These are phyloP conservation scores for Cybosia mesomella DNA, from an alignment of 2,888 invertebrate genomes.

Conservation along the genomic window DNA sequence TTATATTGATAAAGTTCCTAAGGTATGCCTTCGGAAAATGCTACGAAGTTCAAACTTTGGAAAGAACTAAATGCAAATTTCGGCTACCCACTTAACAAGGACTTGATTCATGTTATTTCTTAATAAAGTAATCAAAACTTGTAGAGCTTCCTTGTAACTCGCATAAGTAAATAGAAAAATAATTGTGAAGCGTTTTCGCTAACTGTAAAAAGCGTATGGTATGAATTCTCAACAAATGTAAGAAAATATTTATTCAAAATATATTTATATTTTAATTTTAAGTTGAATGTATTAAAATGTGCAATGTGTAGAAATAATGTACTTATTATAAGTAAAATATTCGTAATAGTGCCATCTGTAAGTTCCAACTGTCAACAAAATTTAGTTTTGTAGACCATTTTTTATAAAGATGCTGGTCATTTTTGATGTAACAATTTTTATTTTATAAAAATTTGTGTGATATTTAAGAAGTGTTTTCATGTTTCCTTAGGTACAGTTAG, in stretches of 20 bases:
- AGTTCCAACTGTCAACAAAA: conserved; percentile 39
- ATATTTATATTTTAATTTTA: conserved; percentile 23
- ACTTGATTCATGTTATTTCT: not conserved
- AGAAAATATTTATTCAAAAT: conserved; percentile 13
- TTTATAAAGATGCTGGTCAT: conserved; percentile 63
- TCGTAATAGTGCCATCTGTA: conserved; percentile 49
- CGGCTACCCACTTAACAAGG: not conserved
- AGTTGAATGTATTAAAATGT: conserved; percentile 46
- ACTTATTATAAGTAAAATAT: conserved; percentile 48
- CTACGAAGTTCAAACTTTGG: not conserved
- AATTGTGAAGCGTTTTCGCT: not conserved
- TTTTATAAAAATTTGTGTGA: conserved; percentile 38
- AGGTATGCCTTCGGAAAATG: not conserved
- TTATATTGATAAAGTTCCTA: conserved; percentile 9
- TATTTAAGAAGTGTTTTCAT: conserved; percentile 35
- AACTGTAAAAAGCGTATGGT: not conserved
- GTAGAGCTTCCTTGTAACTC: conserved; percentile 17
- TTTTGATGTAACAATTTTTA: conserved; percentile 40
- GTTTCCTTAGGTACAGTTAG: conserved; percentile 40
- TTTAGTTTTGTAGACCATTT: conserved; percentile 35
- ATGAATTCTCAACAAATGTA: conserved; percentile 18
- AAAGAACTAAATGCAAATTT: not conserved
- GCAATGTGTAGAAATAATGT: conserved; percentile 56
- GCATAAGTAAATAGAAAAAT: not conserved
- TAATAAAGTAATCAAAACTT: not conserved